Evolutionary conservation across 1,140 invertebrate genomes (phyloP), one percentile per base, ranked within the genome.

Genomic region (Globodera rostochiensis): DNA sequence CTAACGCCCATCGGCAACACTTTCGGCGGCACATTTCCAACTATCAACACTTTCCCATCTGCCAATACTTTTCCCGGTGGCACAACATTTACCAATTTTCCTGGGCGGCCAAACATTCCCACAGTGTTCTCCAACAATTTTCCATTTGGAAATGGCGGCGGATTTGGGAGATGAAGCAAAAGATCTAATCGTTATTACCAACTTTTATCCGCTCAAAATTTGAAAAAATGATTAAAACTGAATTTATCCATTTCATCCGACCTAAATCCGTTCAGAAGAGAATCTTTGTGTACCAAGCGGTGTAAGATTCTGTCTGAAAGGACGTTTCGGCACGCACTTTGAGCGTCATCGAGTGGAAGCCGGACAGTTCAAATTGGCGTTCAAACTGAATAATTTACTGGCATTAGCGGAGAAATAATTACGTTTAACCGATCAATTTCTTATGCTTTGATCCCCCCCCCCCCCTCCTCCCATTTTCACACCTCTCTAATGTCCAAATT

Each of bases 401-500:
- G 67, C 19, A 21, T 15, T 15, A 7, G n/a, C 3, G n/a, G 36
- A 36, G 36, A 36, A 36, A 36, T 36, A 36, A 36, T 36, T 53
- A 0, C 11, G 7, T 53, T 53, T 53, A 53, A 9, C 50, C 7
- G 50, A 50, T 50, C 49, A 9, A 11, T 50, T 50, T 50, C 11
- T 53, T 53, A 13, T 1, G 36, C 53, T 11, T 53, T 53, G 53
- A 53, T 9, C 9, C 53, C 15, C 53, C 53, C 50, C 36, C 11
- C 47, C 13, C 25, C 46, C 46, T n/a, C n/a, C n/a, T n/a, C n/a
- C 25, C 50, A 21, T 53, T 57, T 9, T n/a, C 19, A 4, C 53
- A 87, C 87, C 78, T 89, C 88, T 69, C 88, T 73, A 71, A 89
- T 86, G 49, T 89, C 87, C 36, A 89, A 74, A 36, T 88, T 84